Conservation (phyloP, 2,113 vertebrate species). For the Hydrochoerus hydrochaeris region DNA sequence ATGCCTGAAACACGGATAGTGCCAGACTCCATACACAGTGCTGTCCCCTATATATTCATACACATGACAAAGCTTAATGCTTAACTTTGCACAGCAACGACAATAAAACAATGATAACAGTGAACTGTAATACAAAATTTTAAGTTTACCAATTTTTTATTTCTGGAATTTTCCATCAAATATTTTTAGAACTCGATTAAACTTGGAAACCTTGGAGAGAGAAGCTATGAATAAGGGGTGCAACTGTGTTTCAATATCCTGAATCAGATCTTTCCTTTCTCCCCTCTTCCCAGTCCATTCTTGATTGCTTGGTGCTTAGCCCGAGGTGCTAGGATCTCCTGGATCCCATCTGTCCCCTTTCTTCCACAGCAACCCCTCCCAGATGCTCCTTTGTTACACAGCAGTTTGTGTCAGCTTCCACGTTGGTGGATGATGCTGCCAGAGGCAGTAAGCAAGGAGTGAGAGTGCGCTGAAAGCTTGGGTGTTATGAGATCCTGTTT, state of each 20-base stretch:
- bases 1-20: neutral
- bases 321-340: neutral
- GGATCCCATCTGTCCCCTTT: fast-evolving
- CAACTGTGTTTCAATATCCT: neutral
- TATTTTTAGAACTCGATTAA: neutral
- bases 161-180: neutral
- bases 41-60: neutral
- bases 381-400: neutral
- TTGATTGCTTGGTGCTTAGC: neutral
- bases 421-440: neutral
- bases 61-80: neutral
- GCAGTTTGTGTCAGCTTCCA: neutral
- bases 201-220: neutral
- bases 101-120: neutral
- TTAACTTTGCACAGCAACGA: neutral
- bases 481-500: neutral
- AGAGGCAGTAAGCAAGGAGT: neutral
- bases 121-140: neutral
- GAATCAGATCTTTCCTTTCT: neutral
- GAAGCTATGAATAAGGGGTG: neutral
- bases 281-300: neutral
- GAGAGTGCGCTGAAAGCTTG: neutral
- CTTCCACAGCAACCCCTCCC: neutral
- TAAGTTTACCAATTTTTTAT: neutral
- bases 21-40: fast-evolving